Conservation (phyloP, 2,113 vertebrate genomes). For the Pollimyrus isidori region DNA sequence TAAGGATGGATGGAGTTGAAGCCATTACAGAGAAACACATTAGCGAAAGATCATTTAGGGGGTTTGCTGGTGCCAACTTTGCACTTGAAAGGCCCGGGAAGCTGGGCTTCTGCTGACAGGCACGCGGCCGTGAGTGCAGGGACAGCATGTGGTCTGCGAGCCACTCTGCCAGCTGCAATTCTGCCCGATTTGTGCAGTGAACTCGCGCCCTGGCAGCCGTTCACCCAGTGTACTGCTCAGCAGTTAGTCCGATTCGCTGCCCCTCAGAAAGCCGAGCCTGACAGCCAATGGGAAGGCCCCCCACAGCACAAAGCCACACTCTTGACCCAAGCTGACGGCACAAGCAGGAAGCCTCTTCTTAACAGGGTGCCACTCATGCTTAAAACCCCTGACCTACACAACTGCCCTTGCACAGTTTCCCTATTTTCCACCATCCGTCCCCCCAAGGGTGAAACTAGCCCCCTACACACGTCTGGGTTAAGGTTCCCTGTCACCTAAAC, state of each 20-base stretch:
- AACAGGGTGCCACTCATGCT: not conserved
- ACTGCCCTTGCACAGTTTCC: not conserved
- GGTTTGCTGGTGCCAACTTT: conserved; percentile 38
- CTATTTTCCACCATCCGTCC: not conserved
- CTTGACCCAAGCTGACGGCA: not conserved
- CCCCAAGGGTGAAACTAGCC: not conserved
- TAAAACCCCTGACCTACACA: not conserved
- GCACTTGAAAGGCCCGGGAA: conserved; percentile 43
- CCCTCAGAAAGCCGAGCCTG: not conserved
- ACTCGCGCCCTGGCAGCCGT: not conserved
- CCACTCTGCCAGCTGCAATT: not conserved
- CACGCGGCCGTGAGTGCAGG: not conserved
- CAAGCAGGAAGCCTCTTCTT: not conserved
- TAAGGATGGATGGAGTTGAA: conserved; percentile 47
- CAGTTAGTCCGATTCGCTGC: not conserved
- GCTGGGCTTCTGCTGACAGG: not conserved
- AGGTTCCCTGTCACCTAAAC: not conserved
- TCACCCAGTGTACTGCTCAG: not conserved
- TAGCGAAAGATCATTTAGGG: conserved; percentile 36
- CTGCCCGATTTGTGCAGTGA: not conserved
- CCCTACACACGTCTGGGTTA: not conserved
- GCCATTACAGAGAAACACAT: conserved; percentile 43
- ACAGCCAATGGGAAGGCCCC: conserved; percentile 1
- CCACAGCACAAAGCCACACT: not conserved
- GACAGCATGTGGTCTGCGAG: not conserved